Percentiles rank a stretch among this genome's conserved stretches.
Conservation (phyloP, 2,113 vertebrate genomes). For the Phainopepla nitens region DNA sequence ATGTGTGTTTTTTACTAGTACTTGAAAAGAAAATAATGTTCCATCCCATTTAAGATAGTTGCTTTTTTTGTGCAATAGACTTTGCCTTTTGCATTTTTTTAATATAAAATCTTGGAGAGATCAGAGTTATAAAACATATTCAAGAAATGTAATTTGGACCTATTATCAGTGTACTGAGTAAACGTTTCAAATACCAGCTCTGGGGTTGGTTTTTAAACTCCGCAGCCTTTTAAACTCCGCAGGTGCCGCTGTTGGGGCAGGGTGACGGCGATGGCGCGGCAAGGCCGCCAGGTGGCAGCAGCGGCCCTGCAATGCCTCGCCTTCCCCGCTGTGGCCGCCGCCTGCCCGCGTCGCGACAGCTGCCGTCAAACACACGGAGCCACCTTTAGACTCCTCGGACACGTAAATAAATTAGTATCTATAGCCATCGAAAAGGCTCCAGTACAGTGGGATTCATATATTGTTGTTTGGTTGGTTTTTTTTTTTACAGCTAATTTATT, state of each 20-base stretch:
- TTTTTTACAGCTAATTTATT: not conserved
- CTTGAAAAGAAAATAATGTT: not conserved
- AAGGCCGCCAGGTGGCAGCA: not conserved
- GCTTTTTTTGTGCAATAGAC: not conserved
- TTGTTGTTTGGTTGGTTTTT: too few relatives aligned
- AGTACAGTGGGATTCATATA: not conserved
- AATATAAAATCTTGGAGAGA: not conserved
- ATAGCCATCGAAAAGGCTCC: rapidly evolving
- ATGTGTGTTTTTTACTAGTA: not conserved
- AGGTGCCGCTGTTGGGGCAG: rapidly evolving
- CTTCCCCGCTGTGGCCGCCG: too few relatives aligned
- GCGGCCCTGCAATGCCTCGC: too few relatives aligned
- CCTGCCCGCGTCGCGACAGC: too few relatives aligned
- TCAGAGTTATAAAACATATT: not conserved
- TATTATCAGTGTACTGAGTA: not conserved
- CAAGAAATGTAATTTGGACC: not conserved
- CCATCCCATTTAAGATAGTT: not conserved
- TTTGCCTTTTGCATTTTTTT: not conserved
- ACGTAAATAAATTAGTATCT: too few relatives aligned
- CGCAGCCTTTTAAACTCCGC: rapidly evolving
- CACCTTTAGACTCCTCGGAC: rapidly evolving
- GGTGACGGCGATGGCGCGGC: not conserved
- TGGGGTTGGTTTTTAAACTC: rapidly evolving
- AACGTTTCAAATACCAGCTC: not conserved
- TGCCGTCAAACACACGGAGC: rapidly evolving